Percentiles rank a stretch among this genome's conserved stretches.
These are phyloP conservation scores for Tenthredo scrophulariae DNA, from an alignment of 2,888 invertebrate species.

Conservation along the genomic window DNA sequence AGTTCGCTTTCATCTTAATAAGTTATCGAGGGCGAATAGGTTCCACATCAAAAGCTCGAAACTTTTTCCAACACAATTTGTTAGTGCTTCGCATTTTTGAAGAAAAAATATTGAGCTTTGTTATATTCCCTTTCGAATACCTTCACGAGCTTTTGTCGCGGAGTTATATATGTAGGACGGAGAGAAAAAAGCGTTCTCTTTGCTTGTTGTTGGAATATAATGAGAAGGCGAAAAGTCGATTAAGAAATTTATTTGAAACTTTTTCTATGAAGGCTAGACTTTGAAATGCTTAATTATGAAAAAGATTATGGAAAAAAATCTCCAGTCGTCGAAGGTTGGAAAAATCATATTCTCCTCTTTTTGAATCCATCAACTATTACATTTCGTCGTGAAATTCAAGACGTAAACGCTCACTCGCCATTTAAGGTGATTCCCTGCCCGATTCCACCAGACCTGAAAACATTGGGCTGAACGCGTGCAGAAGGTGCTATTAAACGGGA, in stretches of 20 bases:
- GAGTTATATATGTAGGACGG: neutral
- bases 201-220: neutral
- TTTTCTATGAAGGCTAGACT: neutral
- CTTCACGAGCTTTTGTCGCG: neutral
- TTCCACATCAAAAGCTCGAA: neutral
- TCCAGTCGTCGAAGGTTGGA: neutral
- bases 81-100: neutral
- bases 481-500: too few relatives aligned
- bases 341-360: neutral
- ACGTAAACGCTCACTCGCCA: neutral
- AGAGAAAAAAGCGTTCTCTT: neutral
- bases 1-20: neutral
- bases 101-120: neutral
- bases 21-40: neutral
- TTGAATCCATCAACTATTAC: neutral
- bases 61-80: neutral
- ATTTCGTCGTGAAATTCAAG: neutral
- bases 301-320: neutral
- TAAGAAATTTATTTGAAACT: neutral
- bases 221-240: neutral
- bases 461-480: too few relatives aligned
- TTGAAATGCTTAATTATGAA: neutral
- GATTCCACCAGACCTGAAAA: too few relatives aligned
- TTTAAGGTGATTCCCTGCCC: too few relatives aligned
- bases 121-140: neutral